Conservation (phyloP, 2,113 vertebrate species). For the Eptesicus fuscus region DNA sequence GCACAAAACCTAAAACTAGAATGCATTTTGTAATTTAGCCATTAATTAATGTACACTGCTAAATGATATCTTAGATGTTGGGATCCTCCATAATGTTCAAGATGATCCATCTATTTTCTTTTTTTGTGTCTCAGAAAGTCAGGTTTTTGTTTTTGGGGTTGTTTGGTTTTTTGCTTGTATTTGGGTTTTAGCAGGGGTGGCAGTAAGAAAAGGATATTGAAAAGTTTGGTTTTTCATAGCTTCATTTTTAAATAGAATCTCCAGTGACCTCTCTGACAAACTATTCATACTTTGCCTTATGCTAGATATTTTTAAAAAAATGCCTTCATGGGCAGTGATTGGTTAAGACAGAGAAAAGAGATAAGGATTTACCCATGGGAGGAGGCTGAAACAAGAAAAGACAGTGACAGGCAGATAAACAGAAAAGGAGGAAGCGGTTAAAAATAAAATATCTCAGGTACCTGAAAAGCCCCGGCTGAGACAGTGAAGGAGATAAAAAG, state of each 20-base stretch:
- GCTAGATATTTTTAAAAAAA: slow-evolving; percentile 48
- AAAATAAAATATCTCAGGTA: slow-evolving; percentile 72
- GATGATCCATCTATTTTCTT: background rate
- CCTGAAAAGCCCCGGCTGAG: slow-evolving; percentile 62
- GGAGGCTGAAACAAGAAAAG: slow-evolving; percentile 57
- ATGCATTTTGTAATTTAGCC: background rate
- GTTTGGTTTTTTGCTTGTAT: background rate
- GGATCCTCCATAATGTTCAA: background rate
- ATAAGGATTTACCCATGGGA: slow-evolving; percentile 63
- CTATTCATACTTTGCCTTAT: slow-evolving; percentile 57
- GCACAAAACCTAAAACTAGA: slow-evolving; percentile 11
- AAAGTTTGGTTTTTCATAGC: slow-evolving; percentile 31
- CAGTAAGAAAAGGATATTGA: background rate
- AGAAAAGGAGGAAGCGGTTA: slow-evolving; percentile 67
- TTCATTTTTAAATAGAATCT: slow-evolving; percentile 71
- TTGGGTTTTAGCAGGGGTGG: background rate
- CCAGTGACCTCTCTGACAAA: slow-evolving; percentile 64
- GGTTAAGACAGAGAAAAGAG: slow-evolving; percentile 67
- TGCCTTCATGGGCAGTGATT: slow-evolving; percentile 69
- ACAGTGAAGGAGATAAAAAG: slow-evolving; percentile 64
- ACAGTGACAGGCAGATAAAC: slow-evolving; percentile 74
- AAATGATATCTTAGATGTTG: background rate
- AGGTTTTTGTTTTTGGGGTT: background rate
- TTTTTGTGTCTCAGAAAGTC: background rate
- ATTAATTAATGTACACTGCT: background rate